Evolutionary conservation across 2,113 vertebrate species (phyloP).

Genomic region (Scolopax mira): DNA sequence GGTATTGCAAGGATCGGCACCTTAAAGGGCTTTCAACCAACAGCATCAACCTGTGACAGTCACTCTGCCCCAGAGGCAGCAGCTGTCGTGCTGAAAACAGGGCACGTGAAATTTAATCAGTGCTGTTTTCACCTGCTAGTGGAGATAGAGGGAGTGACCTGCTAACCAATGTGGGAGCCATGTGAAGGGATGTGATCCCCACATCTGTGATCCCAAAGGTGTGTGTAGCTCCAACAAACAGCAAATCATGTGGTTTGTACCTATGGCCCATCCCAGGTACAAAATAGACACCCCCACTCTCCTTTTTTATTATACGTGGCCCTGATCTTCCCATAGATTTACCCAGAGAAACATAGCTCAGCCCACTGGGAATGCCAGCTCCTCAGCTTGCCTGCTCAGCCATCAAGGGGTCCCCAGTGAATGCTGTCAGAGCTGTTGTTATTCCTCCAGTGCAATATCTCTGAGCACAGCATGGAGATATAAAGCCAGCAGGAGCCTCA

Average conservation of each 20-base stretch:
- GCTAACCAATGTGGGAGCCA: not conserved
- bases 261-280: not conserved
- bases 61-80: not conserved
- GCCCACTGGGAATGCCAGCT: not conserved
- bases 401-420: fast-evolving
- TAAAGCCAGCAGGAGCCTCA: not conserved
- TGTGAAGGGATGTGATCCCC: not conserved
- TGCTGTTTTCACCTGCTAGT: not conserved
- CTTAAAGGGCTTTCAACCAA: not conserved
- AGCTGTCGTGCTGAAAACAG: fast-evolving
- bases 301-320: not conserved
- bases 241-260: not conserved
- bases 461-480: not conserved
- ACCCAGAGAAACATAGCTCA: not conserved
- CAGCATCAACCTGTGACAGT: not conserved
- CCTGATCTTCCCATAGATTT: not conserved
- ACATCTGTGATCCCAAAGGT: not conserved
- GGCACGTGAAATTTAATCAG: not conserved
- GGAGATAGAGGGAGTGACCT: not conserved
- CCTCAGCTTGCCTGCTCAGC: not conserved
- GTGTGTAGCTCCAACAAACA: not conserved
- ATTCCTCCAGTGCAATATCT: not conserved
- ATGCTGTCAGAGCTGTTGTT: not conserved
- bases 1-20: not conserved
- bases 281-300: not conserved